phyloP scores from a whole-genome alignment of 2,797 vertebrate genomes.

The Ctenosaura bakeri region DNA sequence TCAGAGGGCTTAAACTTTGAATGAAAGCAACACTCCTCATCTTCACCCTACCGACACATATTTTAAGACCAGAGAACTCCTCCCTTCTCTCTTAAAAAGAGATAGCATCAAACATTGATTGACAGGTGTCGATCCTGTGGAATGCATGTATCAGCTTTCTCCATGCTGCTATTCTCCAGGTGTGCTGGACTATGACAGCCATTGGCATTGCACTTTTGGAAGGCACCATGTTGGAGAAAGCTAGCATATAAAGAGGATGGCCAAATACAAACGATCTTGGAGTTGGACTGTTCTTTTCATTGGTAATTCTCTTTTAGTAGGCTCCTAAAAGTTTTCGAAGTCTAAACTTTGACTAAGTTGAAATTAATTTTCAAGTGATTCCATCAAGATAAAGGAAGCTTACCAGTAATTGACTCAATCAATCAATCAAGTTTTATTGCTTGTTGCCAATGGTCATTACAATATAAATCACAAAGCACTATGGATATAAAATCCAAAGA shows the following conservation, averaged over 20 bases:
- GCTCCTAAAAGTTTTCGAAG: not conserved
- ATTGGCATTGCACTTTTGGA: too few relatives aligned
- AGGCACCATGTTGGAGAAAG: too few relatives aligned
- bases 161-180: not conserved
- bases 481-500: too few relatives aligned
- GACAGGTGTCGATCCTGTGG: not conserved
- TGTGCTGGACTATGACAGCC: not conserved
- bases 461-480: not conserved
- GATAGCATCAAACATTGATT: not conserved
- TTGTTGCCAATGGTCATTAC: not conserved
- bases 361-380: constrained; percentile 49
- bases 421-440: not conserved
- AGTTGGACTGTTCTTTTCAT: not conserved
- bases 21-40: not conserved
- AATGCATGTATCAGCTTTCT: not conserved
- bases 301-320: not conserved
- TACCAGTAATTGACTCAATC: constrained; percentile 47
- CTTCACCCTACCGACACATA: not conserved
- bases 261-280: not conserved
- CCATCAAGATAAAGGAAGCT: constrained; percentile 10
- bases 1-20: not conserved
- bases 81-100: not conserved
- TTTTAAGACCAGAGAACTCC: not conserved
- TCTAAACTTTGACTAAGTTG: constrained; percentile 22
- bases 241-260: not conserved